Evolutionary conservation across 1,140 invertebrate species (phyloP), one percentile per base, ranked within the genome.

Genomic region (Harpegnathos saltator): DNA sequence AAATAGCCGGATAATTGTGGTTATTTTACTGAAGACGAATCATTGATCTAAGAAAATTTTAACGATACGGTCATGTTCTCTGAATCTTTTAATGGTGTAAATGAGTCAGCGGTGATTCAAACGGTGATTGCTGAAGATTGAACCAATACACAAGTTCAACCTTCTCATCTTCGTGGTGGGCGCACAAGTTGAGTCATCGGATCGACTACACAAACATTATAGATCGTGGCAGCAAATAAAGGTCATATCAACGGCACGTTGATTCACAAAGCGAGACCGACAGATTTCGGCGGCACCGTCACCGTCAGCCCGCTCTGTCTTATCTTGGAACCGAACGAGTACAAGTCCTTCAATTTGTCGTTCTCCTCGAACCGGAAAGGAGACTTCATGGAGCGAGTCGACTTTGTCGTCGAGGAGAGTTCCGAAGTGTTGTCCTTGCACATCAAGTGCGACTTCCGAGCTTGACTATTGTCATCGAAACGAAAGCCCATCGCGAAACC

Each of bases 401-500:
- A 92, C 52, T 94, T 94, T 33, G 29, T 89, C 2, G 82, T 93
- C 11, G 89, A 89, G 65, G 92, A 93, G 73, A 93, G 92, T 58
- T 86, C 88, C 26, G 89, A 93, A 86, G 59, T 90, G 3, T 59
- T 93, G 65, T 87, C 87, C 7, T 61, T 93, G 26, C 87, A 89
- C 63, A 80, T 93, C 19, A 93, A 92, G 92, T 93, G 56, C 26
- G 62, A 81, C 15, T 44, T 50, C 29, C n/a, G 1, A 12, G 44
- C 54, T 73, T 38, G 29, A 33, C 29, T 33, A 33, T 33, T n/a
- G n/a, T n/a, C 1, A 33, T 33, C 29, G 29, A 33, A 5, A 33
- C 29, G 1, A 5, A 5, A 33, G 5, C 5, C 5, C 29, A 33
- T 33, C 5, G 29, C n/a, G 5, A 33, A 33, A 33, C 29, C 5